Conservation (phyloP, 2,797 vertebrate genomes). For the Discoglossus pictus region DNA sequence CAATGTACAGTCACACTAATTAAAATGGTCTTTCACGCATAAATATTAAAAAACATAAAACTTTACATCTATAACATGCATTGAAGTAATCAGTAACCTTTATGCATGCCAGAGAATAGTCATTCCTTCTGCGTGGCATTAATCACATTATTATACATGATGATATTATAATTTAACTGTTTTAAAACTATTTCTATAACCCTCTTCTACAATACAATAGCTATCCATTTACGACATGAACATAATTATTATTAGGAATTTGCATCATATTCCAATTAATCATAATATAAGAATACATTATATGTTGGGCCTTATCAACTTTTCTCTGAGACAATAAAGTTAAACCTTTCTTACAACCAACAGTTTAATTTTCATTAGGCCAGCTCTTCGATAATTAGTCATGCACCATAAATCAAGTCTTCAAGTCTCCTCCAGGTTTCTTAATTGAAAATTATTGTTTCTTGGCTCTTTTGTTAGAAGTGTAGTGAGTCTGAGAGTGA, state of each 20-base stretch:
- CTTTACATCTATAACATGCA: too few species aligned
- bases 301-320: slow-evolving; percentile 65
- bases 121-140: too few species aligned
- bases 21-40: too few species aligned
- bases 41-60: too few species aligned
- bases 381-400: slow-evolving; percentile 89
- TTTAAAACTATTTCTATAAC: too few species aligned
- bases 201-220: too few species aligned
- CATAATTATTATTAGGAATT: slow-evolving; percentile 26
- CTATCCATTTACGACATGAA: slow-evolving; percentile 1
- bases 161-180: too few species aligned
- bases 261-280: slow-evolving; percentile 52
- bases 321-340: slow-evolving; percentile 81
- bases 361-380: slow-evolving; percentile 86
- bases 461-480: slow-evolving; percentile 81
- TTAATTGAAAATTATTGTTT: slow-evolving; percentile 97
- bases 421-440: slow-evolving; percentile 88
- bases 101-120: too few species aligned
- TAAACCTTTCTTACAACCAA: slow-evolving; percentile 81
- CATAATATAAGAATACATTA: slow-evolving; percentile 64
- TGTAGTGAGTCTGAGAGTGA: slow-evolving; percentile 84
- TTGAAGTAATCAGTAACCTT: too few species aligned
- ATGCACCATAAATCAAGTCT: slow-evolving; percentile 95
- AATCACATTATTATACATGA: too few species aligned
- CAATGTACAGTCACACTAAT: too few species aligned